phyloP scores from a whole-genome alignment of 2,113 vertebrate genomes.

The Cinclus mexicanus region DNA sequence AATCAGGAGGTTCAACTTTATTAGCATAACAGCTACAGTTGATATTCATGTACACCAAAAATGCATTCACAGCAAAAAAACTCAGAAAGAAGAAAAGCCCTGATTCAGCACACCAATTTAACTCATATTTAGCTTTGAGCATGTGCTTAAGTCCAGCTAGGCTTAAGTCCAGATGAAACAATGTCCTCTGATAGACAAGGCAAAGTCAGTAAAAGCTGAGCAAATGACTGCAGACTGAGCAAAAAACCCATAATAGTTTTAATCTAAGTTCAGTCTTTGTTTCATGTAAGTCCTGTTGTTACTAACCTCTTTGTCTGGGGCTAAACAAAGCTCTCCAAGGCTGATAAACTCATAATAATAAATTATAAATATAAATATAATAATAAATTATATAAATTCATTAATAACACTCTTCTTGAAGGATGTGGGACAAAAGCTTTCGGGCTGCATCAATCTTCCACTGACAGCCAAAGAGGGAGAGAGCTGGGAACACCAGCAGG shows the following conservation, averaged over 20 bases:
- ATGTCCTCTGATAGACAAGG: constrained; percentile 5
- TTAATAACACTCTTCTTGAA: neutral
- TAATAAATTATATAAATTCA: too few relatives aligned
- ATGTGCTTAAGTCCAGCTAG: constrained; percentile 30
- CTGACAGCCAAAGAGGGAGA: neutral
- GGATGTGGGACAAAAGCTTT: neutral
- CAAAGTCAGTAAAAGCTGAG: neutral
- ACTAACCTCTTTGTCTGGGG: neutral
- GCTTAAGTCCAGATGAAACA: constrained; percentile 28
- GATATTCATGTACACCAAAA: constrained; percentile 63
- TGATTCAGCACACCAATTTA: constrained; percentile 60
- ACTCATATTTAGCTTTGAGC: constrained; percentile 34
- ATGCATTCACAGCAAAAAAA: constrained; percentile 64
- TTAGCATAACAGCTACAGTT: constrained; percentile 65
- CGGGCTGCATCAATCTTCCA: neutral
- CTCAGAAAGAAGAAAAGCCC: constrained; percentile 56
- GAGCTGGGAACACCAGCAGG: neutral
- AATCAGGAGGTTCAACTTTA: constrained; percentile 55
- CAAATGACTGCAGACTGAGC: neutral
- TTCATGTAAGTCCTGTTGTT: neutral
- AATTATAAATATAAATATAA: too few relatives aligned
- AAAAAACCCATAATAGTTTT: neutral
- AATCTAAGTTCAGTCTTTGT: neutral
- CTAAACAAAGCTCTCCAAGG: neutral
- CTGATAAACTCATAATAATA: neutral